Conservation (phyloP, 2,797 vertebrate genomes). For the Sebastes glaucus region DNA sequence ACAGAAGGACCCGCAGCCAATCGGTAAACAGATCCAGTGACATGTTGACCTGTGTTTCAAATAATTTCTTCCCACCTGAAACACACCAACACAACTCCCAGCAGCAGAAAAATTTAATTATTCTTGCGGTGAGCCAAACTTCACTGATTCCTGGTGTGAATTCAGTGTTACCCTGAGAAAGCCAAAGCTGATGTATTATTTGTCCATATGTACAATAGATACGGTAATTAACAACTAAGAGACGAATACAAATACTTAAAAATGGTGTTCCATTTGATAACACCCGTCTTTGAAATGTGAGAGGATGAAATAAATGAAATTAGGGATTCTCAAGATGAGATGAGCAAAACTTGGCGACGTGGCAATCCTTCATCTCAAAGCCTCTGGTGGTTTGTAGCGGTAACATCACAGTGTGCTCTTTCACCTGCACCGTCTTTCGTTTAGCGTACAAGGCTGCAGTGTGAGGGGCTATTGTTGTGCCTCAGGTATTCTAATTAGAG, state of each 20-base stretch:
- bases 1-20: too few relatives aligned
- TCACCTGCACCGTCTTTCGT: constrained; percentile 5
- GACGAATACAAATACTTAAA: background rate
- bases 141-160: too few relatives aligned
- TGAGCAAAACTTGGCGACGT: background rate
- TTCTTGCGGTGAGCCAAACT: too few relatives aligned
- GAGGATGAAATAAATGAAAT: background rate
- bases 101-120: too few relatives aligned
- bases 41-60: too few relatives aligned
- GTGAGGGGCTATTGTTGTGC: constrained; percentile 14
- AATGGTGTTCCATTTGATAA: background rate
- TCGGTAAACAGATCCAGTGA: too few relatives aligned
- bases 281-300: background rate
- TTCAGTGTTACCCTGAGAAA: background rate
- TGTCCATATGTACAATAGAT: background rate
- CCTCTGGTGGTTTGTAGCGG: background rate
- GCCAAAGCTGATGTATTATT: background rate
- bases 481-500: constrained; percentile 40
- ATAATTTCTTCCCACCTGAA: too few relatives aligned
- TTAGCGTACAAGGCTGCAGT: constrained; percentile 7
- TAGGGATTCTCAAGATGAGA: background rate
- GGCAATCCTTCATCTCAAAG: background rate
- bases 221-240: background rate
- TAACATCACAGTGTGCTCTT: constrained; percentile 20
- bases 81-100: too few relatives aligned